Evolutionary conservation across 2,888 invertebrate genomes (phyloP).

Genomic region (Cantharis rustica): DNA sequence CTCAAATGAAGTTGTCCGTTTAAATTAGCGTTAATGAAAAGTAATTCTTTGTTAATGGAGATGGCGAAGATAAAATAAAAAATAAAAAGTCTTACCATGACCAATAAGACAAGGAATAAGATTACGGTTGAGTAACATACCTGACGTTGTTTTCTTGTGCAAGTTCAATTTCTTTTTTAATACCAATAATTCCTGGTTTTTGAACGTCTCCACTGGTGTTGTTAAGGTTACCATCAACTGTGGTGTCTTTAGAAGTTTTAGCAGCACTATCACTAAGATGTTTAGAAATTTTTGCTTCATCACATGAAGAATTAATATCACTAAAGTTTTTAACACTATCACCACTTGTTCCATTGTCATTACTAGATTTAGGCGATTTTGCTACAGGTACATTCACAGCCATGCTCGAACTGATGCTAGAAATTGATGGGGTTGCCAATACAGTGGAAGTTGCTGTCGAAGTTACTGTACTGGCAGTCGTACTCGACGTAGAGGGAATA

Average conservation of each 20-base stretch:
- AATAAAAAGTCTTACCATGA: neutral
- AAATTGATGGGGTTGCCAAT: constrained; percentile 33
- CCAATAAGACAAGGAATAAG: neutral
- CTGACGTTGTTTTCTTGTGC: constrained; percentile 25
- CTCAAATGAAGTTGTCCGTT: neutral
- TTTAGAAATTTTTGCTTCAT: constrained; percentile 9
- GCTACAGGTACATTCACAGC: constrained; percentile 47
- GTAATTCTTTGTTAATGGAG: neutral
- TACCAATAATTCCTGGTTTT: constrained; percentile 14
- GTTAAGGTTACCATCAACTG: constrained; percentile 17
- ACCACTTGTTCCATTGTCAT: constrained; percentile 19
- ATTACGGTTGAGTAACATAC: constrained; percentile 10
- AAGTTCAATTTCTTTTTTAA: constrained; percentile 22
- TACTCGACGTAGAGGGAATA: constrained; percentile 30
- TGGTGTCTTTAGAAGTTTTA: constrained; percentile 14
- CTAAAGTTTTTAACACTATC: constrained; percentile 36
- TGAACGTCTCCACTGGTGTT: constrained; percentile 3
- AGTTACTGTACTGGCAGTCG: constrained; percentile 25
- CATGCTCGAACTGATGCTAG: constrained; percentile 25
- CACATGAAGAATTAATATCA: constrained; percentile 37
- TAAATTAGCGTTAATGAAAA: neutral
- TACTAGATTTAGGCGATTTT: constrained; percentile 25
- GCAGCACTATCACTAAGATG: constrained; percentile 6
- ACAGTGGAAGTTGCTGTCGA: constrained; percentile 40
- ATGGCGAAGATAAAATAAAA: neutral